Evolutionary conservation across 2,797 vertebrate species (phyloP).

Genomic region (Darevskia mixta): DNA sequence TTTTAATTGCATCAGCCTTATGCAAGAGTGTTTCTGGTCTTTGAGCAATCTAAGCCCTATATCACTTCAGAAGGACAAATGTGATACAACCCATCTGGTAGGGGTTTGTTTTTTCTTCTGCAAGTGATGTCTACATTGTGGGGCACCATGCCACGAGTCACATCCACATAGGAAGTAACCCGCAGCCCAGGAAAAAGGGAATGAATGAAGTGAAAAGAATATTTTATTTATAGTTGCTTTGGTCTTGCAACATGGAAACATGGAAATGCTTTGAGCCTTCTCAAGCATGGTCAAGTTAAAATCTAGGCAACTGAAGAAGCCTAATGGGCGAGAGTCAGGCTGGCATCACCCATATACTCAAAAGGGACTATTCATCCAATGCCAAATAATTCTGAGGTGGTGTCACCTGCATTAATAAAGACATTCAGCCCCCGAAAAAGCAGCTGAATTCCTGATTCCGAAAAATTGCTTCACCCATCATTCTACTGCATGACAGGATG

Average conservation of each 20-base stretch:
- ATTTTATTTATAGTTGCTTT: conserved; percentile 51
- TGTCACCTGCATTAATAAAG: conserved; percentile 73
- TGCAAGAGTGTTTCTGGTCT: conserved; percentile 20
- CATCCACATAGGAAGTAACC: conserved; percentile 58
- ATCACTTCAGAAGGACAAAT: conserved; percentile 55
- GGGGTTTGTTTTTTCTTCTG: conserved; percentile 41
- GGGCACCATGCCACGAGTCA: conserved; percentile 56
- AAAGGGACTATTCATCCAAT: conserved; percentile 58
- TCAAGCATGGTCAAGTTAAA: conserved; percentile 42
- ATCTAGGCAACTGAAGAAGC: conserved; percentile 58
- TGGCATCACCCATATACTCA: conserved; percentile 67
- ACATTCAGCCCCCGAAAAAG: conserved; percentile 61
- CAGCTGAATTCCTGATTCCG: conserved; percentile 59
- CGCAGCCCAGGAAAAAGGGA: conserved; percentile 42
- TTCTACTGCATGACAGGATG: conserved; percentile 31
- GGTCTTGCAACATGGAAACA: conserved; percentile 51
- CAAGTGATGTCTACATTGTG: conserved; percentile 28
- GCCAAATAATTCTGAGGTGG: conserved; percentile 72
- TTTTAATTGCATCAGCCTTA: conserved; percentile 49
- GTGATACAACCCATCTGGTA: conserved; percentile 59
- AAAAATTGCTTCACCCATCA: conserved; percentile 50
- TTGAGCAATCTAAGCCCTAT: conserved; percentile 54
- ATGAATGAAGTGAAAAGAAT: conserved; percentile 60
- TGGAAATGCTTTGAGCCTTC: conserved; percentile 44
- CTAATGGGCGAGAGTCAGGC: conserved; percentile 64